phyloP scores from a whole-genome alignment of 2,888 invertebrate genomes.

The Drosophila differens region DNA sequence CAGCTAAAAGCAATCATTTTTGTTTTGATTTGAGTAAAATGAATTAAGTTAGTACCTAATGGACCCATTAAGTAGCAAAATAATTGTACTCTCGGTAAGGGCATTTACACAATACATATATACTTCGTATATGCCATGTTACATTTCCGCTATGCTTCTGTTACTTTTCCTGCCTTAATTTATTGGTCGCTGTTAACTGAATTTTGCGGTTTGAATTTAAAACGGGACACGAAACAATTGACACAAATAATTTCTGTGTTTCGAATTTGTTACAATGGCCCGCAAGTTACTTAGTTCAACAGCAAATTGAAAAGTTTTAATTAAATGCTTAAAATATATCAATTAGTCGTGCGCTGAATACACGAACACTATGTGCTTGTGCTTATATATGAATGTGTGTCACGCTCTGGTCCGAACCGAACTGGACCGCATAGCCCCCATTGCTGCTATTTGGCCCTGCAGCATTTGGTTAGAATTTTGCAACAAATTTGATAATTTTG shows the following conservation, averaged over 20 bases:
- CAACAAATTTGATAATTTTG: slow-evolving; percentile 34
- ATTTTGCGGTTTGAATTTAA: slow-evolving; percentile 72
- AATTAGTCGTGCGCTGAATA: slow-evolving; percentile 51
- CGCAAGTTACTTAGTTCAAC: slow-evolving; percentile 37
- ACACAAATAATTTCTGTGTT: slow-evolving; percentile 54
- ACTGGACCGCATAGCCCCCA: neutral
- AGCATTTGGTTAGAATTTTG: slow-evolving; percentile 27
- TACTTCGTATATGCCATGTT: slow-evolving; percentile 5
- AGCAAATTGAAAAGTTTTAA: slow-evolving; percentile 69
- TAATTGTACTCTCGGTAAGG: neutral
- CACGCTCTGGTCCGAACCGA: neutral
- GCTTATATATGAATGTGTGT: slow-evolving; percentile 12
- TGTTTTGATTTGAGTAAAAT: neutral
- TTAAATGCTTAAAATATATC: slow-evolving; percentile 71
- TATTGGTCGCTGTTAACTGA: slow-evolving; percentile 68
- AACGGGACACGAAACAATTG: slow-evolving; percentile 55
- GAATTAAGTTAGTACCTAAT: neutral
- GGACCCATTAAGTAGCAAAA: neutral
- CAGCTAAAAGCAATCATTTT: neutral
- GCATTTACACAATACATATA: neutral
- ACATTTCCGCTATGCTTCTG: slow-evolving; percentile 40
- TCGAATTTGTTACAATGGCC: slow-evolving; percentile 41
- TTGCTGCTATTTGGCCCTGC: neutral
- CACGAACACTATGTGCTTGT: slow-evolving; percentile 4
- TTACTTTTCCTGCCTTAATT: slow-evolving; percentile 49